These are phyloP conservation scores for Centropus bengalensis DNA, from an alignment of 2,113 vertebrate species.

Conservation along the genomic window DNA sequence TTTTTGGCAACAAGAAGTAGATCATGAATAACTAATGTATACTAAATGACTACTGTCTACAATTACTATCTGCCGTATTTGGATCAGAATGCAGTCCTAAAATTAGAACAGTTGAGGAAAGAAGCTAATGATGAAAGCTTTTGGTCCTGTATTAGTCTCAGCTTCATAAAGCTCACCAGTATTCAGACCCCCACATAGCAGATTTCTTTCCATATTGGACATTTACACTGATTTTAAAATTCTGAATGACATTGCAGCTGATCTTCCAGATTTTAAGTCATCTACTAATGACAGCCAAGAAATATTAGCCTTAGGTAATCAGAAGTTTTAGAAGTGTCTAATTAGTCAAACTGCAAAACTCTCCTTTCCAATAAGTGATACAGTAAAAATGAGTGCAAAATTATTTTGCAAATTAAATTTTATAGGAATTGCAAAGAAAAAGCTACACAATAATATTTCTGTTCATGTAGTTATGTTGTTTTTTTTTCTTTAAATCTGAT, in stretches of 20 bases:
- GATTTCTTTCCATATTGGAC: not conserved
- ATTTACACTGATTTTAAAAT: not conserved
- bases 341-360: not conserved
- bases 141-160: not conserved
- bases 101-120: not conserved
- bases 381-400: not conserved
- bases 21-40: slow-evolving; percentile 14
- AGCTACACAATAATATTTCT: not conserved
- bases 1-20: not conserved
- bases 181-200: not conserved
- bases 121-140: not conserved
- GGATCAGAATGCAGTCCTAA: not conserved
- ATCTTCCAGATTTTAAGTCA: not conserved
- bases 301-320: not conserved
- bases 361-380: not conserved
- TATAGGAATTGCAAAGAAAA: not conserved
- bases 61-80: not conserved
- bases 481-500: slow-evolving; percentile 37
- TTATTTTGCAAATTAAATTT: not conserved
- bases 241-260: not conserved
- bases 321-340: not conserved
- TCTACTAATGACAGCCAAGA: not conserved
- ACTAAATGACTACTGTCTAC: slow-evolving; percentile 21
- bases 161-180: not conserved
- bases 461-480: not conserved